Percentiles rank a stretch among this genome's conserved stretches.
These are phyloP conservation scores for Isaurus tuberculatus DNA, from an alignment of 92 coral and sea anemone genomes.

Conservation along the genomic window DNA sequence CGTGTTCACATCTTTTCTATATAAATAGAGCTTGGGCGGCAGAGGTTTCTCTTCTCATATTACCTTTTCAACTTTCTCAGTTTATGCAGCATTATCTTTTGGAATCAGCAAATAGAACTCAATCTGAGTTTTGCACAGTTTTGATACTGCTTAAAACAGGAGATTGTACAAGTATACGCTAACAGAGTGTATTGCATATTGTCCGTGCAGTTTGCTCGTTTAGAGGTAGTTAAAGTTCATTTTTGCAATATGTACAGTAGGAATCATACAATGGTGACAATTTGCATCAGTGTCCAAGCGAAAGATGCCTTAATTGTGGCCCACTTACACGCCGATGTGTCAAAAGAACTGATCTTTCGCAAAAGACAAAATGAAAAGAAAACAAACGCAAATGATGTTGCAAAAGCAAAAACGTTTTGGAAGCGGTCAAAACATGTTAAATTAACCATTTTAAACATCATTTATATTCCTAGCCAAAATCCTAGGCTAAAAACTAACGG, in stretches of 20 bases:
- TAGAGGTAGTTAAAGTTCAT: neutral
- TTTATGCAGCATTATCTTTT: conserved; percentile 34
- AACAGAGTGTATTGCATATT: neutral
- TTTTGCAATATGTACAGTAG: conserved; percentile 1
- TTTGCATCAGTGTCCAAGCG: neutral
- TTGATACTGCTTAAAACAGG: conserved; percentile 9
- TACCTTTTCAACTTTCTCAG: conserved; percentile 23
- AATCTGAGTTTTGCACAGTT: neutral
- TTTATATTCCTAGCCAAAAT: neutral
- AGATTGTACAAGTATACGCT: neutral
- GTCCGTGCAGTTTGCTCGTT: neutral
- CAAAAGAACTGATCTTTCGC: conserved; percentile 15
- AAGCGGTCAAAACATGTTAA: neutral
- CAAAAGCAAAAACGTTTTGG: neutral
- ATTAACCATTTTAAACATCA: neutral
- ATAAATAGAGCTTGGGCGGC: conserved; percentile 20
- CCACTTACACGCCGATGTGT: conserved; percentile 6
- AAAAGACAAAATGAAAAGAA: neutral
- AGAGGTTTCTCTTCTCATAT: neutral
- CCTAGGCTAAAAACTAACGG: neutral
- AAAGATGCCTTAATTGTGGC: conserved; percentile 2
- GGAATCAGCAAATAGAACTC: conserved; percentile 10
- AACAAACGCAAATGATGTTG: neutral
- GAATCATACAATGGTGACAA: neutral
- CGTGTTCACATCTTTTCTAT: conserved; percentile 36